These are phyloP conservation scores for Esox lucius DNA, from an alignment of 2,797 vertebrate genomes.

Conservation along the genomic window DNA sequence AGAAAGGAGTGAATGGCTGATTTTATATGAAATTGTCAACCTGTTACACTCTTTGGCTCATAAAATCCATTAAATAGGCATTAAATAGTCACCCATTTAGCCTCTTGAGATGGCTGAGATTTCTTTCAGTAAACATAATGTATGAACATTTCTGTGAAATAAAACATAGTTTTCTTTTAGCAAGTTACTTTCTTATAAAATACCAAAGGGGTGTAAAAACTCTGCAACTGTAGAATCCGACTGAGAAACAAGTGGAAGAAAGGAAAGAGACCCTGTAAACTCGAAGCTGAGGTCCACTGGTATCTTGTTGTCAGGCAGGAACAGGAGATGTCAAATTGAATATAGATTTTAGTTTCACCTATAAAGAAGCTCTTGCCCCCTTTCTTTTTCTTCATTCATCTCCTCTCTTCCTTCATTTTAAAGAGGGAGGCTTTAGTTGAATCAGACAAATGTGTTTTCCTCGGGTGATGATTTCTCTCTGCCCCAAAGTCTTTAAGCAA, in stretches of 20 bases:
- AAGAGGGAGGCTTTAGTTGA: neutral
- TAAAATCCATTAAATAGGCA: too few relatives aligned
- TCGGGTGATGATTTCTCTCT: neutral
- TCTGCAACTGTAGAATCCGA: conserved; percentile 5
- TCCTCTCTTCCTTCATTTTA: conserved; percentile 3
- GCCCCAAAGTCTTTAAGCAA: neutral
- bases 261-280: conserved; percentile 17
- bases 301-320: conserved; percentile 19
- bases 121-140: too few relatives aligned
- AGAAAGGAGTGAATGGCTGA: too few relatives aligned
- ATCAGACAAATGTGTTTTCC: neutral
- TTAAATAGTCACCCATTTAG: too few relatives aligned
- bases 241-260: conserved; percentile 2
- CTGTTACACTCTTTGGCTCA: too few relatives aligned
- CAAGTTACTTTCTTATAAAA: too few relatives aligned
- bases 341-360: conserved; percentile 41
- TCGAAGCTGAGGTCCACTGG: conserved; percentile 22
- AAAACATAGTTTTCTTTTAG: too few relatives aligned
- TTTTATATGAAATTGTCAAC: too few relatives aligned
- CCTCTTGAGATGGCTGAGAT: too few relatives aligned
- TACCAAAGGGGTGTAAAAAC: too few relatives aligned
- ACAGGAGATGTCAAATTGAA: conserved; percentile 38
- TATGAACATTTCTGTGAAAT: too few relatives aligned
- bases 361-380: conserved; percentile 13
- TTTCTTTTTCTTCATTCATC: neutral